Base-by-base conservation (phyloP, 2,797 vertebrate species). In the Adrianichthys oophorus region DNA sequence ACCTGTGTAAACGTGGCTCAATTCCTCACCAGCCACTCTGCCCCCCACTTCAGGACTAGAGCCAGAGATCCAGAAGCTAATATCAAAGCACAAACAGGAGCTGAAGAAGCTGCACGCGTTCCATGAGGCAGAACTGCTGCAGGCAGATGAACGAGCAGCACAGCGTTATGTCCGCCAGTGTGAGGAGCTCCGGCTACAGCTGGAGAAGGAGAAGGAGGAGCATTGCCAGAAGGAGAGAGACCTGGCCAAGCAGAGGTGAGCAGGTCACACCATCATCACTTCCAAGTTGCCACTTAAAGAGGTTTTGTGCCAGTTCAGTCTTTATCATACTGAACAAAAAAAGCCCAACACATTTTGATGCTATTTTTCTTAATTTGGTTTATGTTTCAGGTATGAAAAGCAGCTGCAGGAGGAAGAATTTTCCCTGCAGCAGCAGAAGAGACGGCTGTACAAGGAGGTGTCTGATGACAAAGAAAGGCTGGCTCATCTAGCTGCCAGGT, bases 61-160 rank as follows among this genome's bases (percentile, higher is more conserved):
- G 81, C 96, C 96, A 0, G 96, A 99, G 90, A 95, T 99, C 89
- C 97, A 98, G 92, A 97, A 94, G 85, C 91, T 98, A 21, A 91
- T 98, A 5, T 89, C 93, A 3, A 95, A 93, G 74, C 96, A 99
- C 86, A 95, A 93, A 55, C 93, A 95, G 82, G 97, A 99, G 83
- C 90, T 98, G 80, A 91, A 90, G 84, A 92, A 92, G 82, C 92
- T 98, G 76, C 87, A 92, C 56, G 74, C 83, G 17, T 87, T 96
- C 8, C 96, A 98, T 0, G 94, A 97, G 78, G 93, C 93, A 0
- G 97, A 98, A 87, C 91, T 98, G 69, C 89, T 92, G 78, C 95
- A 91, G 84, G 91, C 92, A 0, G 95, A 97, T 0, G 91, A 95
- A 57, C 89, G 91, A 1, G 96, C 94, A 0, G 92, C 95, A 0